A percentile compares a stretch with the other conserved stretches of the same genome.
These are phyloP conservation scores for Nestor notabilis DNA, from an alignment of 2,113 vertebrate genomes.

Conservation along the genomic window DNA sequence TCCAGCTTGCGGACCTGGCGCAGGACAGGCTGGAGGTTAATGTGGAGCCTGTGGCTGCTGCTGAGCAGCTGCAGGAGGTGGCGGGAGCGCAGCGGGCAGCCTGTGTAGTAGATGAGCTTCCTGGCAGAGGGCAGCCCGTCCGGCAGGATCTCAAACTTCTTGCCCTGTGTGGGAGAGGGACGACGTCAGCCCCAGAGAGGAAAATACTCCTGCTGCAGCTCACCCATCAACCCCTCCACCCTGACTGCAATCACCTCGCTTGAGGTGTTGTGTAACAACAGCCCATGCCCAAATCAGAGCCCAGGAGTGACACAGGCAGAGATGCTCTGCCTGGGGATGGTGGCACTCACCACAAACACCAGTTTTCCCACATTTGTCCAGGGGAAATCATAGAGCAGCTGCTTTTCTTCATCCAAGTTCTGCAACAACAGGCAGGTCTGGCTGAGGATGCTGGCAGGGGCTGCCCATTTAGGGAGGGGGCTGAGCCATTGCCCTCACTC, in stretches of 20 bases:
- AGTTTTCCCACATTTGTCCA: conserved; percentile 98
- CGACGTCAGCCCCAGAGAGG: accelerated
- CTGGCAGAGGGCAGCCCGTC: conserved; percentile 94
- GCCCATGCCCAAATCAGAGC: accelerated
- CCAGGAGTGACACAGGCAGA: accelerated
- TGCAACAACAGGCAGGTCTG: conserved; percentile 27
- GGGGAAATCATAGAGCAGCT: conserved; percentile 95
- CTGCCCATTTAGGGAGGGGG: not conserved
- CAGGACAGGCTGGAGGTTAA: conserved; percentile 95
- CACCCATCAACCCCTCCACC: accelerated
- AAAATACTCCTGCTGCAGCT: not conserved
- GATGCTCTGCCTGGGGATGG: not conserved
- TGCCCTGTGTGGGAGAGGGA: conserved; percentile 79
- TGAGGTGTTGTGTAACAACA: accelerated
- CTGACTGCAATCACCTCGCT: accelerated
- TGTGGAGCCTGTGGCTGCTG: conserved; percentile 97
- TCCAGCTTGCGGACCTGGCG: conserved; percentile 92
- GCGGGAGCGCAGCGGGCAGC: conserved; percentile 90
- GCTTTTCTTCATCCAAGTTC: conserved; percentile 90
- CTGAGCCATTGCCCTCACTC: not conserved
- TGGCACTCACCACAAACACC: conserved; percentile 93
- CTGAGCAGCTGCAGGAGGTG: conserved; percentile 97
- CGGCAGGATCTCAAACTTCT: conserved; percentile 97
- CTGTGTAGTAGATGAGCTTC: conserved; percentile 96
- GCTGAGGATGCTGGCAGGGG: not conserved